Evolutionary conservation across 2,888 invertebrate species (phyloP).

Genomic region (Perdita meconis): DNA sequence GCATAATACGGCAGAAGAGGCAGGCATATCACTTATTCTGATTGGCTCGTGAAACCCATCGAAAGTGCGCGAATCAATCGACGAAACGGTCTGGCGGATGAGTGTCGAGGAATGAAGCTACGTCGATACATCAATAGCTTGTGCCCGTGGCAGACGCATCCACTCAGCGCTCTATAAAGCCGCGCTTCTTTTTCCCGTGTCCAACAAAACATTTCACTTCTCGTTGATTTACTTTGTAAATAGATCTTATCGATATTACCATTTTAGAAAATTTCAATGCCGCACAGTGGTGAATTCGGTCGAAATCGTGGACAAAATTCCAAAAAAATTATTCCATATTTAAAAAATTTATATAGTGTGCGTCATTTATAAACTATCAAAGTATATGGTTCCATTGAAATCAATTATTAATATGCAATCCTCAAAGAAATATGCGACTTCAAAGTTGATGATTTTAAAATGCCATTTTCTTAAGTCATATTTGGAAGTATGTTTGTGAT

Average conservation of each 20-base stretch:
- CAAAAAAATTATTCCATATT: too few relatives aligned
- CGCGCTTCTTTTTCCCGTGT: background rate
- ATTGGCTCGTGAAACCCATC: constrained; percentile 68
- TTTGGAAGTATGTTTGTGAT: too few relatives aligned
- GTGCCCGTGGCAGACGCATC: constrained; percentile 24
- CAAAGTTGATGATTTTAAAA: too few relatives aligned
- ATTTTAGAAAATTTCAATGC: background rate
- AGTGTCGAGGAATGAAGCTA: constrained; percentile 42
- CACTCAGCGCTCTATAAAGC: constrained; percentile 19
- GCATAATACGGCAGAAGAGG: constrained; percentile 60
- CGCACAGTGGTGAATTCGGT: too few relatives aligned
- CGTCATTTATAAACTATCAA: too few relatives aligned
- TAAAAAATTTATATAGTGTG: too few relatives aligned
- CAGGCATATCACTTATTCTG: constrained; percentile 73
- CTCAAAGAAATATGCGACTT: too few relatives aligned
- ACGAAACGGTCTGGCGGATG: constrained; percentile 43
- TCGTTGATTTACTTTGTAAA: constrained; percentile 1
- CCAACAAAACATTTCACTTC: constrained; percentile 2
- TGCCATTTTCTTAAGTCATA: too few relatives aligned
- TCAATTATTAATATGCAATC: too few relatives aligned
- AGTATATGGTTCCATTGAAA: too few relatives aligned
- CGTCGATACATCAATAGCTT: constrained; percentile 43
- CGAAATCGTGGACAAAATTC: too few relatives aligned
- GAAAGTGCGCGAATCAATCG: constrained; percentile 66
- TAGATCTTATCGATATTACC: background rate